Evolutionary conservation across 2,113 vertebrate genomes (phyloP), one percentile per base, ranked within the genome.

Genomic region (Anoplopoma fimbria): DNA sequence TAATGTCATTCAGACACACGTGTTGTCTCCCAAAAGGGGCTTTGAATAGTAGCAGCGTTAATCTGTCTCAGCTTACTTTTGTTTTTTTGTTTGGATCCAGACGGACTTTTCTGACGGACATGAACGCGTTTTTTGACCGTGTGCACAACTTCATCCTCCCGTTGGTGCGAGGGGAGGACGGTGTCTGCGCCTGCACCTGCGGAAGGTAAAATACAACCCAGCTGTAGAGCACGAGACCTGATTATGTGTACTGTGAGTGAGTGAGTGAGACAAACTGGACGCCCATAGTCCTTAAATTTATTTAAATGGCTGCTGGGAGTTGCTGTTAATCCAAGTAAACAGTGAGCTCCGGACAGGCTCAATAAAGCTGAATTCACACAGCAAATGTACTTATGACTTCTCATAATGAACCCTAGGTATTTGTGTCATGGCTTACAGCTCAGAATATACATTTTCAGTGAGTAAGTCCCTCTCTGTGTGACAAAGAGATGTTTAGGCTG

Each of bases 131-230:
- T 90, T 88, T 97, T 93, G 95, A 96, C 94, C 96, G 96, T 78
- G 96, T 98, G 93, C 96, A 97, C 96, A 97, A 97, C 95, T 97
- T 97, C 91, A 97, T 97, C 93, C 89, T 98, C 65, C 96, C 96
- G 87, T 96, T 97, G 87, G 87, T 97, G 79, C 84, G 96, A 88
- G 97, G 96, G 74, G 95, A 96, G 82, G 97, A 97, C 86, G 93
- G 95, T 80, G 96, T 97, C 92, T 97, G 97, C 89, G 95, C 96
- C 91, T 97, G 97, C 96, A 96, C 96, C 94, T 98, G 97, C 90
- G 96, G 97, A 72, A 97, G 97, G 96, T 98, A 94, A 96, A 17
- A 53, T 7, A 23, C 29, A 33, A 3, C 7, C 64, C 45, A 33
- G 45, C 29, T 23, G 51, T 3, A 1, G 33, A 12, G 12, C 19